Evolutionary conservation across 2,888 invertebrate genomes (phyloP).

Genomic region (Falcaria lacertinaria): DNA sequence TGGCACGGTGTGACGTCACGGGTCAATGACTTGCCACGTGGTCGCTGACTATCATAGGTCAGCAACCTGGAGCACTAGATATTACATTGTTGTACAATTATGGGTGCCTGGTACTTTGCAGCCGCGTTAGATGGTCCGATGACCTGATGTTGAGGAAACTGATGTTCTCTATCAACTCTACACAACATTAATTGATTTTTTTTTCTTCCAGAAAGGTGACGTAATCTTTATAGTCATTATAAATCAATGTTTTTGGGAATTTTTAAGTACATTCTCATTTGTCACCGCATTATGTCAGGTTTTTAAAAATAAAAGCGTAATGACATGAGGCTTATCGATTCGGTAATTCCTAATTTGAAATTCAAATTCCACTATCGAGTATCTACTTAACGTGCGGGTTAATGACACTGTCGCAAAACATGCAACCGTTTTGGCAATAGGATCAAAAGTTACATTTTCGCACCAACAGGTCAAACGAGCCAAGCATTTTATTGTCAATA

Average conservation of each 20-base stretch:
- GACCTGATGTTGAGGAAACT: background rate
- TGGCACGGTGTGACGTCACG: slow-evolving; percentile 6
- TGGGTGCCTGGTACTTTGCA: background rate
- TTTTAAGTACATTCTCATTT: too few relatives aligned
- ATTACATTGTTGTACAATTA: background rate
- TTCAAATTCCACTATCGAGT: background rate
- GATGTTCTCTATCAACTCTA: background rate
- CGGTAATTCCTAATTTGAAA: background rate
- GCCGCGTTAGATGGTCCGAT: background rate
- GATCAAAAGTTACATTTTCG: too few relatives aligned
- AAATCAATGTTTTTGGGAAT: too few relatives aligned
- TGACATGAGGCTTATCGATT: background rate
- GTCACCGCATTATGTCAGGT: background rate
- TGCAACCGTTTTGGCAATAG: background rate
- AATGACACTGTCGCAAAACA: background rate
- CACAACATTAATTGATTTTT: too few relatives aligned
- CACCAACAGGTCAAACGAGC: too few relatives aligned
- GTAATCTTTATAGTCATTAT: too few relatives aligned
- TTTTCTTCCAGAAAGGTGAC: too few relatives aligned
- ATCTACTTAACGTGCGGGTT: background rate
- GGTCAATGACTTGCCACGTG: background rate
- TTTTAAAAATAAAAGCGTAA: background rate
- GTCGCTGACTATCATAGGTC: background rate
- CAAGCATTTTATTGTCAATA: background rate
- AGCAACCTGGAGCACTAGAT: background rate